Base-by-base conservation (phyloP, 92 coral and sea anemone species). In the Phymanthus crucifer region DNA sequence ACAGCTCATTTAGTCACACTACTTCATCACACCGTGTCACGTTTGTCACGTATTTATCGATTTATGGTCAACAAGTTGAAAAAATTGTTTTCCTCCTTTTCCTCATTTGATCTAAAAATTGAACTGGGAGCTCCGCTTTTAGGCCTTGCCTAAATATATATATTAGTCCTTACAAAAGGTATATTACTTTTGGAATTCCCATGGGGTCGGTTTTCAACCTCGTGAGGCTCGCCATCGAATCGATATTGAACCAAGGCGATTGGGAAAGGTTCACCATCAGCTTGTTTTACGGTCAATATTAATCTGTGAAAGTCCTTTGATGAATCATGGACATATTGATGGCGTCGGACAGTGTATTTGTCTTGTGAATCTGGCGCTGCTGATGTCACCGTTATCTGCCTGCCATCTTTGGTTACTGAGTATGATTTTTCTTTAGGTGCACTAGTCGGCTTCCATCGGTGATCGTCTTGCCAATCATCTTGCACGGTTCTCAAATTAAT, bases 401-500 rank as follows among this genome's bases (percentile, higher is more conserved):
- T 33, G 32, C 78, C 79, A 17, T 78, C 74, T 23, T 27, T 46
- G 5, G 72, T 29, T 3, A 71, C 88, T 50, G 69, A 65, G 80
- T 85, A 85, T 65, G 72, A 72, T 72, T 85, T 85, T 32, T 47
- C 71, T 70, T 33, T 77, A 21, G 83, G 57, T 6, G 71, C 83
- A 40, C 83, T 77, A 7, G 87, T 68, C 0, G 70, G 66, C 11
- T 13, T 84, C 87, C 84, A 84, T 2, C 87, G 71, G 32, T 77
- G 87, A 61, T 84, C 87, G 37, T 84, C 87, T 56, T 84, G 88
- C 88, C 88, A 84, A 34, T 84, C 88, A 68, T 84, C 80, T 84
- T 79, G 78, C 50, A 84, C 57, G 10, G 4, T 26, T 17, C 18
- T 73, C 67, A 79, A 27, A 57, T 84, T 71, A 31, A 79, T 70